Evolutionary conservation across 2,113 vertebrate genomes (phyloP), one percentile per base, ranked within the genome.

Genomic region (Neotoma lepida): DNA sequence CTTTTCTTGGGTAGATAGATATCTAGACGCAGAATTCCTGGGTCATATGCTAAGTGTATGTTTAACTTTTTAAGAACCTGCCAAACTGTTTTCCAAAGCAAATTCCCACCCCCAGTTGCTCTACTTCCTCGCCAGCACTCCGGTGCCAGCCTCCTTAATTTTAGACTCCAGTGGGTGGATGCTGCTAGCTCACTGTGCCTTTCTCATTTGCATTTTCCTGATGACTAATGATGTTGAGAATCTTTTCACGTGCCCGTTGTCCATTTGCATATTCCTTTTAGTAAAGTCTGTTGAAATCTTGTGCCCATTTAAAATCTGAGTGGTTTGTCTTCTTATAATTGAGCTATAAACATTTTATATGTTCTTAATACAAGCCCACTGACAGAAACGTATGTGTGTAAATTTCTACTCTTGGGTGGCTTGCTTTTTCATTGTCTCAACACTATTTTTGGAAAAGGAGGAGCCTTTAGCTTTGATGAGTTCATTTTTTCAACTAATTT

Each of bases 11-110:
- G 84, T 93, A 71, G 86, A 71, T 87, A 71, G 86, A 71, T 87
- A 93, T 73, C 61, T 84, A 80, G 80, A 81, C 73, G 70, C 90
- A 94, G 96, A 94, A 95, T 94, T 96, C 92, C 77, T 96, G 90
- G 90, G 96, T 96, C 95, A 96, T 92, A 88, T 66, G 88, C 96
- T 90, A 93, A 82, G 51, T 88, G 41, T 77, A 71, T 90, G 86
- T 97, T 97, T 95, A 71, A 63, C 88, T 96, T 94, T 92, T 96
- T 86, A 89, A 93, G 94, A 96, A 96, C 89, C 90, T 82, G 96
- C 85, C 81, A 82, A 96, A 80, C 51, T 58, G 70, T 94, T 95
- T 96, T 89, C 64, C 88, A 85, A 96, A 95, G 95, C 90, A 88
- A 76, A 4, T 95, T 85, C 87, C 96, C 64, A 88, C 51, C 89